phyloP scores from a whole-genome alignment of 2,888 invertebrate genomes.

The Polydrusus pterygomalis region DNA sequence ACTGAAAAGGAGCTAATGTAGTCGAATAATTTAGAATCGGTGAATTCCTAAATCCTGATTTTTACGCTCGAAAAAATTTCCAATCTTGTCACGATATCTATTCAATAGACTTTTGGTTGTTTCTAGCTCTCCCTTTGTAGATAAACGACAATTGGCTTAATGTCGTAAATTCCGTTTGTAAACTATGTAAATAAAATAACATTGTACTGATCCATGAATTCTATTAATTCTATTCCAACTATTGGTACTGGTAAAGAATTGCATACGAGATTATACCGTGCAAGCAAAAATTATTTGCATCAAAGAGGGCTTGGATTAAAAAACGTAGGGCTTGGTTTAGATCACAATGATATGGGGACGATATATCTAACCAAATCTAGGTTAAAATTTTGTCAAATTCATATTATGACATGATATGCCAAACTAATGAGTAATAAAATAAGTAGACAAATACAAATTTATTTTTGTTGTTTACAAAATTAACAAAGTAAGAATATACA shows the following conservation, averaged over 20 bases:
- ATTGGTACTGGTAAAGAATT: not conserved
- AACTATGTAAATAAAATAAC: not conserved
- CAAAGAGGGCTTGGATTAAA: too few species aligned
- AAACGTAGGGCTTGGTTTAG: too few species aligned
- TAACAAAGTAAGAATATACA: too few species aligned
- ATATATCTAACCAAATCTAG: too few species aligned
- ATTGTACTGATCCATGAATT: not conserved
- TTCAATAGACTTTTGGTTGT: conserved; percentile 24
- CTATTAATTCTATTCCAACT: not conserved
- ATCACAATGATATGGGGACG: too few species aligned
- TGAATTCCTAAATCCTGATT: conserved; percentile 37
- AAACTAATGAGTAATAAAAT: too few species aligned
- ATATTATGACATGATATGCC: too few species aligned
- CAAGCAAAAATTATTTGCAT: too few species aligned
- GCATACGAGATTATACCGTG: too few species aligned
- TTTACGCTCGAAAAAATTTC: conserved; percentile 40
- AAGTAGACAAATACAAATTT: too few species aligned
- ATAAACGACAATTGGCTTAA: conserved; percentile 8
- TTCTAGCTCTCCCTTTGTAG: conserved; percentile 7
- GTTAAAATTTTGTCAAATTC: too few species aligned
- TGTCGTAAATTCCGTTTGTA: not conserved
- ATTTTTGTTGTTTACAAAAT: too few species aligned
- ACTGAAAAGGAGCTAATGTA: conserved; percentile 44
- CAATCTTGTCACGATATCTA: conserved; percentile 38
- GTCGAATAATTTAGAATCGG: conserved; percentile 40